Base-by-base conservation (phyloP, 2,113 vertebrate species). In the Numenius arquata region DNA sequence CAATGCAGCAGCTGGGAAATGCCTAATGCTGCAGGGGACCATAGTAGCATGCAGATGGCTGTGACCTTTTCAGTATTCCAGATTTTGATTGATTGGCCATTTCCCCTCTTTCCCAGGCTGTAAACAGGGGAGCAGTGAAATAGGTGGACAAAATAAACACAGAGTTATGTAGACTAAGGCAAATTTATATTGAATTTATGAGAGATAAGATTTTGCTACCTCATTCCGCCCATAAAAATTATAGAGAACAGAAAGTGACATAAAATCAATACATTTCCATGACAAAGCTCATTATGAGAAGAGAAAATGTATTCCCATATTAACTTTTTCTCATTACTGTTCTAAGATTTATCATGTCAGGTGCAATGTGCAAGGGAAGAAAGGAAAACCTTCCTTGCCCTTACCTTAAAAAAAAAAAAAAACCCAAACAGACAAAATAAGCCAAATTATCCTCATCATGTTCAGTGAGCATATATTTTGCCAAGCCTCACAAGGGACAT, bases 201-300 rank as follows among this genome's bases (percentile, higher is more conserved):
- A 65, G 59, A 94, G 53, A 85, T 29, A 89, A 91, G 94, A 91
- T 87, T 94, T 89, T 95, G 74, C 82, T 90, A 68, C 80, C 80
- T 88, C 36, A 5, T 95, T 96, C 92, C 50, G 91, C 90, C 76
- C 79, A 92, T 88, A 96, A 93, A 96, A 97, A 95, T 86, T 96
- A 92, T 91, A 90, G 95, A 95, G 48, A 91, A 79, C 92, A 95
- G 66, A 88, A 95, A 95, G 93, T 74, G 75, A 50, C 88, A 97
- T 84, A 94, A 97, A 97, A 96, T 96, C 87, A 91, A 97, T 96
- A 70, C 48, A 88, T 76, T 96, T 95, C 96, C 41, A 94, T 89
- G 94, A 90, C 96, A 83, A 93, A 97, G 68, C 88, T 88, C 82
- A 96, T 87, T 96, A 94, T 65, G 36, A 94, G 53, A 85, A 72